These are phyloP conservation scores for Diaprepes abbreviatus DNA, from an alignment of 2,888 invertebrate genomes.

Conservation along the genomic window DNA sequence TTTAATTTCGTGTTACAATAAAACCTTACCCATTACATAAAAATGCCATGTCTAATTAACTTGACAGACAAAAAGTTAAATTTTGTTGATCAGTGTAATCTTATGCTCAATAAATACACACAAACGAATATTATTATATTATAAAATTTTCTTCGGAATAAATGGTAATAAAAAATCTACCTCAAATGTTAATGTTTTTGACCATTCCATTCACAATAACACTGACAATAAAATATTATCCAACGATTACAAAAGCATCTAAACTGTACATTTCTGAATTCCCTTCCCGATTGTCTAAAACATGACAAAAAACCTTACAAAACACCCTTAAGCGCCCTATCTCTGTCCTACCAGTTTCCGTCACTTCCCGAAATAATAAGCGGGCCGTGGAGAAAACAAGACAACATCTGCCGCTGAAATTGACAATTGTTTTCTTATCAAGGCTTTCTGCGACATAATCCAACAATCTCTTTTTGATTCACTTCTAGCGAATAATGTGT, in stretches of 20 bases:
- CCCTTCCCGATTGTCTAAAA: background rate
- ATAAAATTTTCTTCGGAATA: too few species aligned
- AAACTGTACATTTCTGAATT: background rate
- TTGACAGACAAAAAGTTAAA: too few species aligned
- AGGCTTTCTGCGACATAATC: slow-evolving; percentile 16
- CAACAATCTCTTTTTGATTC: slow-evolving; percentile 44
- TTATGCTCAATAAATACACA: too few species aligned
- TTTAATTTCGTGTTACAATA: too few species aligned
- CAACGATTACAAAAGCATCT: background rate
- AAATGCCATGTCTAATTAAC: too few species aligned
- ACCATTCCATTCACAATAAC: background rate
- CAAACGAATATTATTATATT: too few species aligned
- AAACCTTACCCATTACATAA: too few species aligned
- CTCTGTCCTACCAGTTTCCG: slow-evolving; percentile 3
- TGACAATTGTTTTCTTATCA: slow-evolving; percentile 51
- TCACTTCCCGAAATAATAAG: slow-evolving; percentile 17
- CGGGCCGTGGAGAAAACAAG: slow-evolving; percentile 2
- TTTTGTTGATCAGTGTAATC: too few species aligned
- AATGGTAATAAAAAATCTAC: too few species aligned
- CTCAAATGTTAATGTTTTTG: too few species aligned
- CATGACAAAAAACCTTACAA: background rate
- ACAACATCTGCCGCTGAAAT: slow-evolving; percentile 50
- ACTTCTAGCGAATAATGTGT: slow-evolving; percentile 14
- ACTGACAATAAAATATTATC: slow-evolving; percentile 1
- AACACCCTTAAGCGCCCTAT: background rate